A percentile compares a stretch with the other conserved stretches of the same genome.
phyloP scores from a whole-genome alignment of 2,888 invertebrate genomes.

The Drosophila mulleri region DNA sequence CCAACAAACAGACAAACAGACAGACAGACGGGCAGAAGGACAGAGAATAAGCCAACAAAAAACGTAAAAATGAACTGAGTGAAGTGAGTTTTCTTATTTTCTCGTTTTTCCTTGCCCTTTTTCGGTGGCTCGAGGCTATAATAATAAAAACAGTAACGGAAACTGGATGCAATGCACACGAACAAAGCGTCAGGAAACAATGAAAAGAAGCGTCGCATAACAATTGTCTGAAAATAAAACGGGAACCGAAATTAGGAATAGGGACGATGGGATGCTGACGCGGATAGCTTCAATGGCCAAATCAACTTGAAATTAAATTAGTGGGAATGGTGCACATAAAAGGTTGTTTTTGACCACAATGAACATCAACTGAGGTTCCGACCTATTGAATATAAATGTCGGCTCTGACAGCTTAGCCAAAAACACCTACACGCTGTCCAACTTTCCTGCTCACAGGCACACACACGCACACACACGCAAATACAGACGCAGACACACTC shows the following conservation, averaged over 20 bases:
- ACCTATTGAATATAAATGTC: slow-evolving; percentile 41
- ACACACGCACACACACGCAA: slow-evolving; percentile 1
- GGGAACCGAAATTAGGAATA: slow-evolving; percentile 6
- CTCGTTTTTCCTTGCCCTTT: slow-evolving; percentile 31
- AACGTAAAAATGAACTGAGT: slow-evolving; percentile 21
- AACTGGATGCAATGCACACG: slow-evolving; percentile 68
- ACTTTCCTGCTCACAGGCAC: slow-evolving; percentile 15
- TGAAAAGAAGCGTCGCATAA: slow-evolving; percentile 65
- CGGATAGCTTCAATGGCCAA: slow-evolving; percentile 19
- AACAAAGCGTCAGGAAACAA: slow-evolving; percentile 65
- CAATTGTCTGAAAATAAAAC: slow-evolving; percentile 62
- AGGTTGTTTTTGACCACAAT: slow-evolving; percentile 39
- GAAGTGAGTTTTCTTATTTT: slow-evolving; percentile 56
- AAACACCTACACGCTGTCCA: slow-evolving; percentile 20
- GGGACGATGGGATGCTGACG: slow-evolving; percentile 4
- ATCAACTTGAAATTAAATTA: slow-evolving; percentile 64
- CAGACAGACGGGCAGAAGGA: background rate
- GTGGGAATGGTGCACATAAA: slow-evolving; percentile 39
- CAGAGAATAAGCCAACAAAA: background rate
- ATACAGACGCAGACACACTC: background rate
- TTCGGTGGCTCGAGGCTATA: slow-evolving; percentile 59
- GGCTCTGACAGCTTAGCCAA: slow-evolving; percentile 22
- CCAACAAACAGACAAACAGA: slow-evolving; percentile 16
- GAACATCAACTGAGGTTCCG: slow-evolving; percentile 5
- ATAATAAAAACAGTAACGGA: slow-evolving; percentile 74